phyloP scores from a whole-genome alignment of 2,797 vertebrate genomes.

The Adelosebastes latens region DNA sequence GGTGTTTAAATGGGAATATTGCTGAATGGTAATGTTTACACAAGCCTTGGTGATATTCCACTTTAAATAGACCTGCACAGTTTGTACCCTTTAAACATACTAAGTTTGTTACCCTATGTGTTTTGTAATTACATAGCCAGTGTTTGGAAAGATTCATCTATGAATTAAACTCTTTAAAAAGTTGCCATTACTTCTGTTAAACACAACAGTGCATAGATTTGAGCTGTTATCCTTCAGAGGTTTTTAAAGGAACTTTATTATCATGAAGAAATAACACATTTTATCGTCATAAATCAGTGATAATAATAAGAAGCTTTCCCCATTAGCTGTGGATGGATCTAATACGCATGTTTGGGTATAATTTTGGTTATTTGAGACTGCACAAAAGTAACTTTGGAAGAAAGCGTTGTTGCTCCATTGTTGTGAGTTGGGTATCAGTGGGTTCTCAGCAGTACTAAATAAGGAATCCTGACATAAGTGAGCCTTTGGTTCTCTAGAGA shows the following conservation, averaged over 20 bases:
- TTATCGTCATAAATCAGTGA: background rate
- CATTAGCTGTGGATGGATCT: background rate
- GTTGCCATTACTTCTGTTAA: background rate
- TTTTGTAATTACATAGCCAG: background rate
- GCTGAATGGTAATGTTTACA: slow-evolving; percentile 19
- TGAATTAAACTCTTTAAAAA: background rate
- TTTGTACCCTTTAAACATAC: background rate
- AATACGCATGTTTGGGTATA: background rate
- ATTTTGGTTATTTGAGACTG: background rate
- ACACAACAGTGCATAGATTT: background rate
- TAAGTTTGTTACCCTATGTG: background rate
- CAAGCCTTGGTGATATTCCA: background rate
- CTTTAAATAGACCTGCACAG: background rate
- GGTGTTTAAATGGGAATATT: background rate
- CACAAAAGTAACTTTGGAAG: slow-evolving; percentile 27
- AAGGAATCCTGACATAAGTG: slow-evolving; percentile 25
- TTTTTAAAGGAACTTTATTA: background rate
- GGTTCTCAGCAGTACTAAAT: slow-evolving; percentile 46
- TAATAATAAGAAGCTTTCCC: background rate
- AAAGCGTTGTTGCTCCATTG: slow-evolving; percentile 20
- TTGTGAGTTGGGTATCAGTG: slow-evolving; percentile 23
- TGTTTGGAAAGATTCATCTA: background rate
- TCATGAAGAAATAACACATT: background rate
- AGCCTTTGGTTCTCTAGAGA: background rate
- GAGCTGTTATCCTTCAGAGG: background rate